A percentile compares a stretch with the other conserved stretches of the same genome.
These are phyloP conservation scores for Unio delphinus DNA, from an alignment of 2,888 invertebrate genomes.

Conservation along the genomic window DNA sequence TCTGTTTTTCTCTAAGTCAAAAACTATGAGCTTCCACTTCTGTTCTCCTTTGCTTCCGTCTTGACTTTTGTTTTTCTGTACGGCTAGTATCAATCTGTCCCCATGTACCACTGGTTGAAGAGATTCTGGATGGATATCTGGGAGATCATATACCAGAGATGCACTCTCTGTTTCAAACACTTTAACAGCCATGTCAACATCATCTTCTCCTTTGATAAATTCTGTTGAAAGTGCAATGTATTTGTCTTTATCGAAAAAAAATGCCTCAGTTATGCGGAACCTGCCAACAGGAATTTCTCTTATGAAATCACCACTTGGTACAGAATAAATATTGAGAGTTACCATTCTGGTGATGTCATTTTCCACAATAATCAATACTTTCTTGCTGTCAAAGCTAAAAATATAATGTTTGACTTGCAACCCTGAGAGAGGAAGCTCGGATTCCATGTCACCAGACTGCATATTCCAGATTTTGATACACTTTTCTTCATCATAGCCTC, in stretches of 20 bases:
- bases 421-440: constrained; percentile 29
- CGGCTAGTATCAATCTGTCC: too few relatives aligned
- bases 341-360: constrained; percentile 11
- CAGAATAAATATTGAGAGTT: constrained; percentile 11
- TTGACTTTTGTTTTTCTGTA: background rate
- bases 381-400: constrained; percentile 27
- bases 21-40: constrained; percentile 25
- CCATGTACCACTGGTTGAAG: constrained; percentile 24
- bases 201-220: too few relatives aligned
- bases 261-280: constrained; percentile 22
- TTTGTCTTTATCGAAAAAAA: constrained; percentile 26
- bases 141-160: too few relatives aligned
- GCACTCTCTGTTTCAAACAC: too few relatives aligned
- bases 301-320: constrained; percentile 18
- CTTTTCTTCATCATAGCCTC: constrained; percentile 35
- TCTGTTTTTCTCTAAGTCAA: constrained; percentile 31
- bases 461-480: constrained; percentile 43
- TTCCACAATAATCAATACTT: constrained; percentile 26
- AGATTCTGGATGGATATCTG: constrained; percentile 23
- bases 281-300: constrained; percentile 14
- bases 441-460: constrained; percentile 21
- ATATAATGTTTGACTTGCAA: constrained; percentile 33
- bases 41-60: constrained; percentile 22
- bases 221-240: constrained; percentile 5
- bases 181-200: too few relatives aligned